Conservation (phyloP, 1,140 invertebrate genomes). For the Macrobrachium rosenbergii region DNA sequence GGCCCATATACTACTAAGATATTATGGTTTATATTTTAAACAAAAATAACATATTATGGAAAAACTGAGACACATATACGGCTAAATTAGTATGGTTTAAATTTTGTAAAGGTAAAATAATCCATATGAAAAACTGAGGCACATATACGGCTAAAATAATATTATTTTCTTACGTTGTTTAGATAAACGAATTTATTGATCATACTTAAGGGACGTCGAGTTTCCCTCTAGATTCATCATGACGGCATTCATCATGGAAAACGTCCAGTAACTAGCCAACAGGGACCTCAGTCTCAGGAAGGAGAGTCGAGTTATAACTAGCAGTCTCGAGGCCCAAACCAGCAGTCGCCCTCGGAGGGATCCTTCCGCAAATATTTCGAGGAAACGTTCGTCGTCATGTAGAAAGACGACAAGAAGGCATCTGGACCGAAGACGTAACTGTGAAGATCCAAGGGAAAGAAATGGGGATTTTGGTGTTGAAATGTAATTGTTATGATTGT, state of each 20-base stretch:
- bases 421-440: neutral
- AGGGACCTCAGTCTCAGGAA: neutral
- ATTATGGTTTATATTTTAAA: too few relatives aligned
- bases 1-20: neutral
- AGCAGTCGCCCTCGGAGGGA: neutral
- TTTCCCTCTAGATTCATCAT: neutral
- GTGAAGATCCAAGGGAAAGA: neutral
- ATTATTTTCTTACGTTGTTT: neutral
- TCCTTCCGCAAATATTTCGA: neutral
- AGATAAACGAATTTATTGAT: neutral
- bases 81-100: too few relatives aligned
- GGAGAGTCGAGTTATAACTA: neutral
- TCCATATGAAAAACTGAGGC: too few relatives aligned
- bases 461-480: neutral
- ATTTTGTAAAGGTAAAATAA: too few relatives aligned
- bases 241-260: conserved; percentile 13
- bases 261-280: neutral
- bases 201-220: neutral
- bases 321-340: neutral
- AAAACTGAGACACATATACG: too few relatives aligned
- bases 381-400: neutral
- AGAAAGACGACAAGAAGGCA: neutral
- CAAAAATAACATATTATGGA: too few relatives aligned
- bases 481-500: neutral
- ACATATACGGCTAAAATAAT: neutral